Conservation (phyloP, 2,888 invertebrate species). For the Aporophyla nigra region DNA sequence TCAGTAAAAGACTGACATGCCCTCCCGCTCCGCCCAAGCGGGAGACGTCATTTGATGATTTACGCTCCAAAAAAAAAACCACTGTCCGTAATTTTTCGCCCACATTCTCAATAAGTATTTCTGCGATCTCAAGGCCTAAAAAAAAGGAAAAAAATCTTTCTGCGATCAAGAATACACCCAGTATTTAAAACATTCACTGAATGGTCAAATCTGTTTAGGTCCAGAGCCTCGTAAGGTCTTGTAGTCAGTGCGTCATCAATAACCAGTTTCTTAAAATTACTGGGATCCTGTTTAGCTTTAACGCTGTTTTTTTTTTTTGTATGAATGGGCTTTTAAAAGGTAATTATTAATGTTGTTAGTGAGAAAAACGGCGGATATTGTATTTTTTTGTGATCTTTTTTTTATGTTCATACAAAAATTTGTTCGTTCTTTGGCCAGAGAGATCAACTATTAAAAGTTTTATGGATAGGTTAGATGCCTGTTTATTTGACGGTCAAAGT, state of each 20-base stretch:
- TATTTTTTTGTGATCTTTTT: background rate
- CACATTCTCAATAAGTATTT: background rate
- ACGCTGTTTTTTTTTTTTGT: background rate
- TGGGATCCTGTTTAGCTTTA: constrained; percentile 8
- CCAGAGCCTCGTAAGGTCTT: constrained; percentile 37
- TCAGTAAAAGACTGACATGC: too few relatives aligned
- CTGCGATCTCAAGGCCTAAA: background rate
- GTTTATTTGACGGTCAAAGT: background rate
- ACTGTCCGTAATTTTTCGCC: background rate
- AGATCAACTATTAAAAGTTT: background rate
- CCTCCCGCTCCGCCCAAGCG: too few relatives aligned
- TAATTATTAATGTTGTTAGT: background rate
- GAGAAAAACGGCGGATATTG: background rate
- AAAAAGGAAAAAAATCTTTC: background rate
- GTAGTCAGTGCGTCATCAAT: constrained; percentile 32
- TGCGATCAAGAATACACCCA: constrained; percentile 1
- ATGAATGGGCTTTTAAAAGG: background rate
- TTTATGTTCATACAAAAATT: too few relatives aligned
- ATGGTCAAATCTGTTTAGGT: constrained; percentile 27
- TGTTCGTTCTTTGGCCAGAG: too few relatives aligned
- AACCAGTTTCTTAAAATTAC: constrained; percentile 33
- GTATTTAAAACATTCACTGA: constrained; percentile 13
- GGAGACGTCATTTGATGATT: too few relatives aligned
- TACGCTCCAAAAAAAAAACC: too few relatives aligned
- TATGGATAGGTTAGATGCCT: background rate